Conservation (phyloP, 2,797 vertebrate species). For the Typhlichthys eigenmanni region DNA sequence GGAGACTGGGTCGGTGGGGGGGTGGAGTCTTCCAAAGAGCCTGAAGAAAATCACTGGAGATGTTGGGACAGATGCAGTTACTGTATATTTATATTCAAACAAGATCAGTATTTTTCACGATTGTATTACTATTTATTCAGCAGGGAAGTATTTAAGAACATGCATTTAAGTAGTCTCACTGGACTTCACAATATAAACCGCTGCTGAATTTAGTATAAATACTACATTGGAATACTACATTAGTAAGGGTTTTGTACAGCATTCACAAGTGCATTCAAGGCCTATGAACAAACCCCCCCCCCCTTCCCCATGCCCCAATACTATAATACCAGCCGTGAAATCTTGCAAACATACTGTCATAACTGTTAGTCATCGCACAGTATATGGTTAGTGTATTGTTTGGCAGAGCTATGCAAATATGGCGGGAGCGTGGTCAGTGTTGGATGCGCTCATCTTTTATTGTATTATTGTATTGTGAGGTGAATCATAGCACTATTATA, state of each 20-base stretch:
- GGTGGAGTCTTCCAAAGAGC: conserved; percentile 64
- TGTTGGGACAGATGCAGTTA: conserved; percentile 41
- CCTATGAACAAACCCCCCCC: conserved; percentile 78
- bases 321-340: too few species aligned
- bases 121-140: conserved; percentile 73
- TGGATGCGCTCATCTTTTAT: conserved; percentile 49
- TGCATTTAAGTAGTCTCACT: conserved; percentile 49
- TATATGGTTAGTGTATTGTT: conserved; percentile 71
- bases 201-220: conserved; percentile 51
- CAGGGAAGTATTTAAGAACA: conserved; percentile 49
- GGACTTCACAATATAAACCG: conserved; percentile 37
- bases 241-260: conserved; percentile 33
- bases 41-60: conserved; percentile 48
- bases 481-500: conserved; percentile 23
- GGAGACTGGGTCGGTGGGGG: conserved; percentile 9
- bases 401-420: conserved; percentile 71
- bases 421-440: conserved; percentile 68
- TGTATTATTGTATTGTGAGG: conserved; percentile 36
- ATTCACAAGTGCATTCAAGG: conserved; percentile 60
- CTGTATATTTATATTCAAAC: conserved; percentile 56
- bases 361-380: conserved; percentile 32
- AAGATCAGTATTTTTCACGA: conserved; percentile 62
- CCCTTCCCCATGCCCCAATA: conserved; percentile 51
- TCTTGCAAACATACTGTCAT: too few species aligned
- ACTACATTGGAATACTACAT: conserved; percentile 30